Evolutionary conservation across 2,797 vertebrate genomes (phyloP).

Genomic region (Poliocrania exsul): DNA sequence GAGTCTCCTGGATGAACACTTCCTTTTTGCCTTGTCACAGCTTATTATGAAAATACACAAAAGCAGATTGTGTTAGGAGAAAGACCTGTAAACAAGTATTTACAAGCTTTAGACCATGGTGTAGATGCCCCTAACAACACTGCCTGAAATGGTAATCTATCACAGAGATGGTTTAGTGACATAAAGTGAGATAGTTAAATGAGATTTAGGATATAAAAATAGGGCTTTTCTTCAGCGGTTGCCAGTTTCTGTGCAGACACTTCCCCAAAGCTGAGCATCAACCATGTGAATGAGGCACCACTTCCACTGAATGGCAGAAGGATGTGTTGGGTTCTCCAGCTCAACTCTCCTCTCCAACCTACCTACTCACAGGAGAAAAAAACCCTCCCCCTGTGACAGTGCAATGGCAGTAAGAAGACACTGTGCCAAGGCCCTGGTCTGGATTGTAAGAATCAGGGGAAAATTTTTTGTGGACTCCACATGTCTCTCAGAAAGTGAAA

Average conservation of each 20-base stretch:
- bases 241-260: not conserved
- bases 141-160: not conserved
- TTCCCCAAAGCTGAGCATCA: not conserved
- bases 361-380: not conserved
- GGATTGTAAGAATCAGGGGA: not conserved
- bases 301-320: not conserved
- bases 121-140: not conserved
- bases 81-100: not conserved
- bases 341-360: not conserved
- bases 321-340: rapidly evolving
- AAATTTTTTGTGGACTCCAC: not conserved
- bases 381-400: not conserved
- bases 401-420: not conserved
- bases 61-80: not conserved
- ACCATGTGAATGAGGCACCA: not conserved
- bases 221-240: rapidly evolving
- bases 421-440: rapidly evolving
- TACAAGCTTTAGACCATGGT: not conserved
- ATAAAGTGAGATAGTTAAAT: not conserved
- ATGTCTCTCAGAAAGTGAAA: not conserved
- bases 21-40: not conserved
- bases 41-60: not conserved
- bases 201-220: not conserved
- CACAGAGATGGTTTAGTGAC: not conserved
- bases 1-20: not conserved